Evolutionary conservation across 2,113 vertebrate species (phyloP).

Genomic region (Benitochromis conjunctus): DNA sequence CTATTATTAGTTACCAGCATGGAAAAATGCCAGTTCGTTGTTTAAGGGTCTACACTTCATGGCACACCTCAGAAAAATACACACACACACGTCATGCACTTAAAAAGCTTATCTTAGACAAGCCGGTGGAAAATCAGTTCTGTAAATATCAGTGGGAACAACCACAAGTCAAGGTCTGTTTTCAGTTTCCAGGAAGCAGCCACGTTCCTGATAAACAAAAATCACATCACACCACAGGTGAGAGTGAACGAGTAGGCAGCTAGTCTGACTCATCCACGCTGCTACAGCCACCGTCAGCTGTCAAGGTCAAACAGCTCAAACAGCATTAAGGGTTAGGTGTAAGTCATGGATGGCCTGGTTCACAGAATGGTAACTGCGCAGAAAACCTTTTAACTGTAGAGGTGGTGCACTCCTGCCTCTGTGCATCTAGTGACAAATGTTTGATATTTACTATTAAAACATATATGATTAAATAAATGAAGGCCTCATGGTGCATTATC

Average conservation of each 20-base stretch:
- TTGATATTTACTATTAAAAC: too few relatives aligned
- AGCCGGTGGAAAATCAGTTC: constrained; percentile 48
- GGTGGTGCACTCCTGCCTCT: neutral
- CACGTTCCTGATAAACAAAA: constrained; percentile 11
- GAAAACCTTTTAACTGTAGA: neutral
- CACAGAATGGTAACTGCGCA: neutral
- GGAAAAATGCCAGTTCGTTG: neutral
- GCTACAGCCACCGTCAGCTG: neutral
- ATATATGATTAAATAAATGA: neutral
- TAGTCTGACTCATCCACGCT: neutral
- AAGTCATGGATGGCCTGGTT: neutral
- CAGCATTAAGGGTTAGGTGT: neutral
- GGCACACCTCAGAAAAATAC: constrained; percentile 4
- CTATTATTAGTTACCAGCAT: neutral
- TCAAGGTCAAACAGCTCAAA: neutral
- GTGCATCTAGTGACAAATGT: too few relatives aligned
- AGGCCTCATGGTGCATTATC: too few relatives aligned
- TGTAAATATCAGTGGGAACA: constrained; percentile 52
- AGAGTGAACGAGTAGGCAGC: neutral
- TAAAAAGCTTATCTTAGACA: constrained; percentile 28
- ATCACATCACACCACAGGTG: constrained; percentile 24
- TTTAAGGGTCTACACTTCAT: neutral
- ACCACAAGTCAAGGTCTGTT: constrained; percentile 42
- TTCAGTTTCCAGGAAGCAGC: constrained; percentile 8
- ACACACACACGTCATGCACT: neutral